These are phyloP conservation scores for Lasioglossum albipes DNA, from an alignment of 1,140 invertebrate species.

Conservation along the genomic window DNA sequence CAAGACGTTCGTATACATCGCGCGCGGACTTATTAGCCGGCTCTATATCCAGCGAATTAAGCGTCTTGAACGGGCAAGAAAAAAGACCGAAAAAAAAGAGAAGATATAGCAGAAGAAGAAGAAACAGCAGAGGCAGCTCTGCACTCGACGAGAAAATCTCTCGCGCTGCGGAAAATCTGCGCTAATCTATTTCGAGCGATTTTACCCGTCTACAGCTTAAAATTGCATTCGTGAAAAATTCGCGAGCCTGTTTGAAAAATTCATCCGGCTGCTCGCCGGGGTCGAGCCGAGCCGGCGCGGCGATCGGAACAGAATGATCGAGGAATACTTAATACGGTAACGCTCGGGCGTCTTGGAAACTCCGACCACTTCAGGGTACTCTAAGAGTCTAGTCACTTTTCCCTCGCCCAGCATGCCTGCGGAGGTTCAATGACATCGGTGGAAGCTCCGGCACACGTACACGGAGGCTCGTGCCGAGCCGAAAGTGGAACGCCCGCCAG, in stretches of 20 bases:
- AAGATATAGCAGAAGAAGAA: too few species aligned
- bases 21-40: constrained; percentile 18
- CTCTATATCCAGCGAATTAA: constrained; percentile 20
- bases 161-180: background rate
- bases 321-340: constrained; percentile 35
- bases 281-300: too few species aligned
- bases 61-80: background rate
- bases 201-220: background rate
- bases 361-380: constrained; percentile 48
- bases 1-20: constrained; percentile 51
- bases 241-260: too few species aligned
- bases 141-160: background rate
- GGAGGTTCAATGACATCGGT: constrained; percentile 74
- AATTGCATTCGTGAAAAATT: background rate
- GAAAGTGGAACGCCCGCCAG: constrained; percentile 36
- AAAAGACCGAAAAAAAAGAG: background rate
- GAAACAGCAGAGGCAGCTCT: background rate
- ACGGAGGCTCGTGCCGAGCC: constrained; percentile 29
- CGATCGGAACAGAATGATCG: background rate
- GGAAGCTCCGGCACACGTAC: constrained; percentile 42
- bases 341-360: constrained; percentile 35
- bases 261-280: too few species aligned
- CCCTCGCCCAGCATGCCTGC: constrained; percentile 47
- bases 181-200: background rate
- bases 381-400: constrained; percentile 47